A percentile compares a stretch with the other conserved stretches of the same genome.
Evolutionary conservation across 2,797 vertebrate species (phyloP).

Genomic region (Staurois parvus): DNA sequence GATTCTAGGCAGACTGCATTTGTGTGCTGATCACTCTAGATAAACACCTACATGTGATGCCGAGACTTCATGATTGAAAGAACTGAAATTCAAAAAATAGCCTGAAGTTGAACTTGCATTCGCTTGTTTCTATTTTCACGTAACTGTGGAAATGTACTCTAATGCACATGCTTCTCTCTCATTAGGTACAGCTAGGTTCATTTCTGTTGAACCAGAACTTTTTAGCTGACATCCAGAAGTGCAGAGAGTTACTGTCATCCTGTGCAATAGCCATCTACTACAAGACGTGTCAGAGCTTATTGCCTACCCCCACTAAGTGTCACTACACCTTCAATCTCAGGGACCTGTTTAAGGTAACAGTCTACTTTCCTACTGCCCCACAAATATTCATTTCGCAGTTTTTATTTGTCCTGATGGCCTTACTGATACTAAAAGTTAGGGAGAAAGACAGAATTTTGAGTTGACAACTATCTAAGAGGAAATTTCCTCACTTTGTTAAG

Average conservation of each 20-base stretch:
- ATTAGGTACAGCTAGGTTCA: conserved; percentile 70
- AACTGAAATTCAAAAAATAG: too few relatives aligned
- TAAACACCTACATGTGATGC: too few relatives aligned
- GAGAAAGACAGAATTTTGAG: too few relatives aligned
- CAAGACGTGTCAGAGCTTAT: conserved; percentile 66
- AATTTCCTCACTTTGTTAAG: too few relatives aligned
- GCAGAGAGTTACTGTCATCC: conserved; percentile 63
- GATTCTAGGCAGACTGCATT: too few relatives aligned
- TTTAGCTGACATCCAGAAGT: conserved; percentile 68
- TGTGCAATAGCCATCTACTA: conserved; percentile 71
- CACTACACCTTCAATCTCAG: conserved; percentile 75
- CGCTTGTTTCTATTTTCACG: neutral
- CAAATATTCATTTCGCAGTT: too few relatives aligned
- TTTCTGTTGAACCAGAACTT: conserved; percentile 70
- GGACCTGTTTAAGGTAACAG: conserved; percentile 72
- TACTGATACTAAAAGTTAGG: too few relatives aligned
- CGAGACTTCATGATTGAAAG: too few relatives aligned
- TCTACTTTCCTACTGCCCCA: too few relatives aligned
- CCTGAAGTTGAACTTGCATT: neutral
- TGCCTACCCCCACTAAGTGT: conserved; percentile 74
- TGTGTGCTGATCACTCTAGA: too few relatives aligned
- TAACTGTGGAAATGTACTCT: neutral
- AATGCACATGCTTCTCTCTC: neutral
- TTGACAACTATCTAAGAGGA: too few relatives aligned
- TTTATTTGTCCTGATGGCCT: too few relatives aligned